Evolutionary conservation across 2,888 invertebrate species (phyloP), one percentile per base, ranked within the genome.

Genomic region (Ophion obscuratus): DNA sequence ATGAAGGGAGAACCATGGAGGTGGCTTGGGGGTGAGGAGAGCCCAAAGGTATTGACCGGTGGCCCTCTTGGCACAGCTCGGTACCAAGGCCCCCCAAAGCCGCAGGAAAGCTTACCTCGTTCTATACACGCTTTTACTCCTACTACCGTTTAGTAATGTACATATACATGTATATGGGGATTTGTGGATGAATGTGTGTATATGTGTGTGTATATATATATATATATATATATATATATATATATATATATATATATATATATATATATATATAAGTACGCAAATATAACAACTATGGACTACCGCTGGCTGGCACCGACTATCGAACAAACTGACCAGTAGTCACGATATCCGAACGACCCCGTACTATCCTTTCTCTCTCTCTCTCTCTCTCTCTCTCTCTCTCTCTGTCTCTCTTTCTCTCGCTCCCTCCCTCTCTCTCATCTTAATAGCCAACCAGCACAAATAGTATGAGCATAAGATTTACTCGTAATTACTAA

Each of bases 311-410:
- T 93, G 93, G 94, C 93, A 94, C 94, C 93, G 89, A 93, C 93
- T 94, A 94, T 94, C 93, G 94, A 94, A 94, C 94, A 94, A 94
- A 94, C 94, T 94, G 94, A 94, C 94, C 94, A 94, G 92, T 92
- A 93, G 94, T 94, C 93, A 94, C 93, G 93, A 94, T 93, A 93
- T 92, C 92, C 91, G 79, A 90, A 87, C 87, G 83, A 83, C 84
- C 79, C 75, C 47, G 44, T 74, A n/a, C 74, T 47, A 9, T 73
- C 71, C 73, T n/a, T n/a, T n/a, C n/a, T n/a, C n/a, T n/a, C n/a
- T 62, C 14, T 14, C 70, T 62, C 79, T 17, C 68, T 53, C 57
- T 44, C 31, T 20, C 62, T 79, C 20, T 80, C 57, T 53, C 78
- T 78, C 40, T 71, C 24, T 78, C 77, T 61, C 67, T 73, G n/a